Base-by-base conservation (phyloP, 2,888 invertebrate species). In the Nipponacmea schrenckii region DNA sequence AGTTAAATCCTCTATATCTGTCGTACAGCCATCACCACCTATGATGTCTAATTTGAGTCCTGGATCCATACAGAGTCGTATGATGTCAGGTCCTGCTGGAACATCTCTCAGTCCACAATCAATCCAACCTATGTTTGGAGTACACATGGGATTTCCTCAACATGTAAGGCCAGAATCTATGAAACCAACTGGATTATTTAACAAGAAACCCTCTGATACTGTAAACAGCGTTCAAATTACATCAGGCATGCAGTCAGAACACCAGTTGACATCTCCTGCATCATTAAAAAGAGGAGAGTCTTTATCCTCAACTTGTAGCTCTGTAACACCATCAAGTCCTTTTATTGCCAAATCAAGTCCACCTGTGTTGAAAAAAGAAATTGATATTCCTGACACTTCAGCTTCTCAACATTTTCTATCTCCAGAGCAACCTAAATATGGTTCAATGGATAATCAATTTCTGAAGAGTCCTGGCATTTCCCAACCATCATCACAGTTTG, bases 271-370 rank as follows among this genome's bases (percentile, higher is more conserved):
- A 10, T 1, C 56, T 3, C 8, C 39, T 39, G 56, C 64, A 26
- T 26, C 26, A 24, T n/a, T 27, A 31, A 20, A 31, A 14, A 31
- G 64, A 64, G 26, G 15, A 10, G 64, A 64, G n/a, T 69, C 69
- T 4, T n/a, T 56, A n/a, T 45, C 69, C 5, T 69, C 64, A 17
- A 69, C 46, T 17, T 27, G 56, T 24, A 69, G 63, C 46, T 45
- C 45, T 46, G 44, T 45, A 45, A n/a, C 46, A 39, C 63, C 69
- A 20, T 45, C 63, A 7, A 69, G 69, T 31, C 69, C 69, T 7
- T 17, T 63, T n/a, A 63, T 63, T 31, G 56, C 68, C n/a, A 39
- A 20, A 27, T 14, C 68, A 20, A 24, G 24, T 10, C 56, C 56
- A 24, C 56, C 56, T 24, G 56, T 56, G 2, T 56, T 56, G 24